These are phyloP conservation scores for Tyto alba DNA, from an alignment of 2,113 vertebrate genomes.

Conservation along the genomic window DNA sequence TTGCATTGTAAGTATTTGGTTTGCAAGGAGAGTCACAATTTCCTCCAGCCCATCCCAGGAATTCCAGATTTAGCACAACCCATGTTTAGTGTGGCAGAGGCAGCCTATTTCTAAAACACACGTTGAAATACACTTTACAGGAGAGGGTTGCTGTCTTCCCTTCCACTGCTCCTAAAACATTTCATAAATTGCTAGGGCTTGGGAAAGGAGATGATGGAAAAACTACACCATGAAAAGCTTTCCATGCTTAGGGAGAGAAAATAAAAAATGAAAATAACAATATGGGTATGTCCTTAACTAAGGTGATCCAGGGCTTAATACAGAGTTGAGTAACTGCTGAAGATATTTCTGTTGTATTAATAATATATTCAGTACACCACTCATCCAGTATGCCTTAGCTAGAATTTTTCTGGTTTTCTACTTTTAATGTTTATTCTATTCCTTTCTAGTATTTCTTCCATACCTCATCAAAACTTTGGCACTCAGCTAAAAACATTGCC, in stretches of 20 bases:
- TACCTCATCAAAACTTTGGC: background rate
- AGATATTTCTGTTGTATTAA: background rate
- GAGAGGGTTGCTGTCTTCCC: background rate
- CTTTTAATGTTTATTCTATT: background rate
- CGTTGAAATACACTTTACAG: background rate
- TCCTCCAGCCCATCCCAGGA: constrained; percentile 41
- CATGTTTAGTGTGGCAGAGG: constrained; percentile 29
- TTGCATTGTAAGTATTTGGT: background rate
- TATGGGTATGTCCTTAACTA: background rate
- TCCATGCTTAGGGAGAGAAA: background rate
- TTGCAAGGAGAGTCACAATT: constrained; percentile 30
- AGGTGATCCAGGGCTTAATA: background rate
- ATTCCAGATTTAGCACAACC: constrained; percentile 59
- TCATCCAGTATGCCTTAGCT: background rate
- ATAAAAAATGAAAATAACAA: background rate
- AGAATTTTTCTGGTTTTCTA: background rate
- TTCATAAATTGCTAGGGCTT: background rate
- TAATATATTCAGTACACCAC: background rate
- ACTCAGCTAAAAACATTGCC: background rate
- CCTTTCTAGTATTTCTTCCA: background rate
- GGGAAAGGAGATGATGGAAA: background rate
- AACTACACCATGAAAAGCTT: background rate
- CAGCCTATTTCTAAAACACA: constrained; percentile 23
- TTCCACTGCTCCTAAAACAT: background rate
- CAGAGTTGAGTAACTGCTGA: background rate